Conservation (phyloP, 2,113 vertebrate genomes). For the Caloenas nicobarica region DNA sequence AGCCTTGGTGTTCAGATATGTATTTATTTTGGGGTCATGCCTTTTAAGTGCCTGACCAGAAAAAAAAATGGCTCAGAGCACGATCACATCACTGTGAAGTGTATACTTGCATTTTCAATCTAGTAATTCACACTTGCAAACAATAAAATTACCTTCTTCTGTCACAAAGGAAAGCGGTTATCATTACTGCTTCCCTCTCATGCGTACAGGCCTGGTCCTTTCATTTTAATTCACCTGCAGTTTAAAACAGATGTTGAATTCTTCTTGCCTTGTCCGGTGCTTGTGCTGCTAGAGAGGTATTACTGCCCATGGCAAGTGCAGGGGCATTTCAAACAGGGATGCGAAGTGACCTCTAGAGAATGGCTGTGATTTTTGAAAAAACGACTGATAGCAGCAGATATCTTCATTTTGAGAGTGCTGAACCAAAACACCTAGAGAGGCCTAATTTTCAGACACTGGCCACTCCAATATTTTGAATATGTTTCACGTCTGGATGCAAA, state of each 20-base stretch:
- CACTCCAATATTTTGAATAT: background rate
- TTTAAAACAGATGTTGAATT: background rate
- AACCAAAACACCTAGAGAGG: background rate
- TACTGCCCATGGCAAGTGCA: background rate
- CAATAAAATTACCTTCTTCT: conserved; percentile 25
- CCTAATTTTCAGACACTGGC: background rate
- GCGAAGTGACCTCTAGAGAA: background rate
- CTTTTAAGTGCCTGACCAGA: background rate
- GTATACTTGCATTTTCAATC: conserved; percentile 2
- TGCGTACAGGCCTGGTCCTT: background rate
- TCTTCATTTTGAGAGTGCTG: background rate
- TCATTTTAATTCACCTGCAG: background rate
- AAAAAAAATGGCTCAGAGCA: background rate
- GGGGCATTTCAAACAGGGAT: background rate
- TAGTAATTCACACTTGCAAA: conserved; percentile 22
- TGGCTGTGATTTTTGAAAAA: background rate
- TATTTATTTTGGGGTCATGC: background rate
- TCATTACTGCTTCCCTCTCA: background rate
- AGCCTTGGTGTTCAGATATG: background rate
- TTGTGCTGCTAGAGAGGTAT: background rate
- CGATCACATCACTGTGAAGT: background rate
- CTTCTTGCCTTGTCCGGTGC: background rate
- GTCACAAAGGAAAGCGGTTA: background rate
- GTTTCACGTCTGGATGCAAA: background rate
- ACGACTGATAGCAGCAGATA: background rate